Evolutionary conservation across 2,888 invertebrate genomes (phyloP), one percentile per base, ranked within the genome.

Genomic region (Anaspis maculata): DNA sequence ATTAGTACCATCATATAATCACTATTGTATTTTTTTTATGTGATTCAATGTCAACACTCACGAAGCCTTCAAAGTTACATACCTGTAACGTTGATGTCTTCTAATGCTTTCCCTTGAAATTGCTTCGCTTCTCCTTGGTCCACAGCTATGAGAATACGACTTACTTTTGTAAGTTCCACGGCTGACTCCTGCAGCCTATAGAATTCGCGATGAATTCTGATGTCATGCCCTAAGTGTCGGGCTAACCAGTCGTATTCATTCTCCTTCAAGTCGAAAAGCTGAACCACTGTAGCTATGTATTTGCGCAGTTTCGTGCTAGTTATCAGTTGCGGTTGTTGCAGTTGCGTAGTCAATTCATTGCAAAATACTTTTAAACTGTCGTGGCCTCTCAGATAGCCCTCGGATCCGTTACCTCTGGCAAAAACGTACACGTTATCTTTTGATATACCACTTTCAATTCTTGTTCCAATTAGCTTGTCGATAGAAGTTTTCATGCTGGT

Each of bases 241-340:
- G 49, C 52, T 10, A 52, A 26, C 46, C 50, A 52, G 27, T n/a
- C n/a, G n/a, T n/a, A n/a, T n/a, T n/a, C n/a, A n/a, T n/a, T n/a
- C n/a, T n/a, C n/a, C n/a, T 49, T 42, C 10, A 51, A 33, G 32
- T 52, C 41, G 13, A 52, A 46, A 2, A 49, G 24, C 34, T 53
- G 51, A 24, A 39, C 41, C n/a, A 52, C 49, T 9, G 52, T 52
- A 10, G 51, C 52, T 14, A 48, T 33, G 25, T 50, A 49, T 28
- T 52, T 52, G 25, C 49, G 27, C 9, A 51, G 33, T 36, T 50
- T 50, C 13, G 49, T 50, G n/a, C 47, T 30, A 3, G 43, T 49
- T 9, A 49, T 38, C 9, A 25, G 15, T 4, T 19, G 42, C 41
- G 5, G 40, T 19, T 19, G 19, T 19, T 6, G 19, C 9, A 19